Evolutionary conservation across 2,888 invertebrate species (phyloP), one percentile per base, ranked within the genome.

Genomic region (Minunthozetes semirufus): DNA sequence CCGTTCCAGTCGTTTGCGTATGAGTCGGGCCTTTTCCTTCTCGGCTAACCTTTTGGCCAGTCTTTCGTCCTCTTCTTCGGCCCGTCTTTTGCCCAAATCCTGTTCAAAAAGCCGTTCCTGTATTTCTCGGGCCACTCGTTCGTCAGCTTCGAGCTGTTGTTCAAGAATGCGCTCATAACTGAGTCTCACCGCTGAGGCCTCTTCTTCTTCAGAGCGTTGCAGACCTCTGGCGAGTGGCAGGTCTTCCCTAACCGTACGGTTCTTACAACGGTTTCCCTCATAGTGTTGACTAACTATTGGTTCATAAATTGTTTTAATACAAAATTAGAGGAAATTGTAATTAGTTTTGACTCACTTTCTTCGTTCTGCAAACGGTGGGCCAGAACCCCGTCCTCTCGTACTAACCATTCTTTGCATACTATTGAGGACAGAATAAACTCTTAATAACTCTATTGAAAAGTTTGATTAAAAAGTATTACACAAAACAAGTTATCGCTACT

Each of bases 331-430:
- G 33, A 33, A 5, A 33, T 33, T 63, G 1, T 25, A 29, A 29
- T 13, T 25, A 59, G 15, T 38, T 61, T 66, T 27, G 66, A 84
- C 87, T 85, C 86, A 88, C 91, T 90, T 85, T 92, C 92, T 85
- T 92, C 88, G 80, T 89, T 89, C 83, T 92, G 92, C 46, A 92
- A 85, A 79, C 88, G 87, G 83, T 91, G 89, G 11, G 92, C 92
- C 80, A 92, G 82, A 22, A 90, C 92, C 78, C 90, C 89, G 83
- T 92, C 92, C 84, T 92, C 92, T 80, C 90, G 88, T 46, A 92
- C 89, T 79, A 90, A 85, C 91, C 91, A 92, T 83, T 92, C 90
- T 80, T 89, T 88, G 81, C 91, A 89, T 76, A 91, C 91, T 83
- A 80, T 72, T 27, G 8, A 38, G 25, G 3, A 42, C 13, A 42